phyloP scores from a whole-genome alignment of 37 sponge, comb jelly and placozoan genomes.

The Spongia lamella region DNA sequence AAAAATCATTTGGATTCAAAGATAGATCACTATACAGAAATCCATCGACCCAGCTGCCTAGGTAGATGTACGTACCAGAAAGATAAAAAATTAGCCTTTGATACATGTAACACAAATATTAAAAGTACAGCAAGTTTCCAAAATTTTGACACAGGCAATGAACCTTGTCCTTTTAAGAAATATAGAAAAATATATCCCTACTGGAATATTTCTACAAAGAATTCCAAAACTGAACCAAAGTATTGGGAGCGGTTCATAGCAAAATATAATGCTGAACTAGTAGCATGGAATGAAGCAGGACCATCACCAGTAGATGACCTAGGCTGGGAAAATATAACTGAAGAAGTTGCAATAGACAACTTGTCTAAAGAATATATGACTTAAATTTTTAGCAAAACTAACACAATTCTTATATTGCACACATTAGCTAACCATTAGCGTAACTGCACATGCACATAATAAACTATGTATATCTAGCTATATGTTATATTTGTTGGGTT shows the following conservation, averaged over 20 bases:
- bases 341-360: too few species aligned
- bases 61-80: neutral
- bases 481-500: too few species aligned
- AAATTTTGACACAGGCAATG: too few species aligned
- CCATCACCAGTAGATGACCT: too few species aligned
- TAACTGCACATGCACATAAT: too few species aligned
- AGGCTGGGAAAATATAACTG: too few species aligned
- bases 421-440: too few species aligned
- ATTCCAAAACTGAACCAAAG: slow-evolving; percentile 6
- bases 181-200: neutral
- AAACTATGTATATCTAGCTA: too few species aligned
- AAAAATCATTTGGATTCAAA: neutral
- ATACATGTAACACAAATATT: neutral
- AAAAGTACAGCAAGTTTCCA: neutral
- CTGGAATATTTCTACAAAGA: slow-evolving; percentile 4
- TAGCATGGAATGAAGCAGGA: neutral
- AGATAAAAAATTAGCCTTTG: neutral
- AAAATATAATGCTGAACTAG: neutral
- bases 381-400: too few species aligned
- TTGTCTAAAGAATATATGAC: too few species aligned
- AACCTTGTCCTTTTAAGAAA: slow-evolving; percentile 1
- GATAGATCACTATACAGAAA: neutral
- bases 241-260: slow-evolving; percentile 19
- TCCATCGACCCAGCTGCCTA: slow-evolving; percentile 14
- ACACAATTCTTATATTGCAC: too few species aligned